Base-by-base conservation (phyloP, 2,888 invertebrate species). In the Venustoraphidia nigricollis region DNA sequence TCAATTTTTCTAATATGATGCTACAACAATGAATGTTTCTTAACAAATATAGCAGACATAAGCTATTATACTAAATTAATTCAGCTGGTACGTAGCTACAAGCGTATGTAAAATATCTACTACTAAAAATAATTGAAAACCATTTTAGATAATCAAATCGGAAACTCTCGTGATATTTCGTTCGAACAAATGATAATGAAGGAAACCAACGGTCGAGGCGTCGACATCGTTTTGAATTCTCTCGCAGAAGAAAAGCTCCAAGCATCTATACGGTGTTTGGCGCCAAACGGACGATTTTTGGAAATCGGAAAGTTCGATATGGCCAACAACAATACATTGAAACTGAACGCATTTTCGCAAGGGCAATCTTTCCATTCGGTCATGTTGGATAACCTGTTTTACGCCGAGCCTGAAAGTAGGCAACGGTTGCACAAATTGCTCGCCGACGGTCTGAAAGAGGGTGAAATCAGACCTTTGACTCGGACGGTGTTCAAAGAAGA, bases 171-270 rank as follows among this genome's bases (percentile, higher is more conserved):
- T 57, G 84, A 92, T 61, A 74, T 80, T 0, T 79, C 83, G 1
- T 97, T 97, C 64, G 94, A 95, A 63, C 76, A 80, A 54, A 81
- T 93, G 76, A 76, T 97, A 47, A 73, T 83, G 56, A 72, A 71
- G 44, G 76, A 80, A 58, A 95, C 95, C 0, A 73, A 82, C 8
- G 94, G 95, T 10, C 73, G 73, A 55, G 94, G 95, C 37, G 95
- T 97, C 0, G 89, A 97, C 60, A 68, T 94, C 47, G 86, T 96
- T 10, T 68, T 92, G 9, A 97, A 97, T 65, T 94, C 93, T 0
- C 67, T 97, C 41, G 80, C 94, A 1, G 94, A 91, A 59, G 94
- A 96, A 42, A 95, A 95, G 65, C 72, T 95, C 1, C 74, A 77
- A 59, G 85, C 81, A 0, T 80, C 81, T 0, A 62, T 79, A 0